Percentiles rank a stretch among this genome's conserved stretches.
These are phyloP conservation scores for Arbacia lixula DNA, from an alignment of 53 echinoderm and acorn worm species.

Conservation along the genomic window DNA sequence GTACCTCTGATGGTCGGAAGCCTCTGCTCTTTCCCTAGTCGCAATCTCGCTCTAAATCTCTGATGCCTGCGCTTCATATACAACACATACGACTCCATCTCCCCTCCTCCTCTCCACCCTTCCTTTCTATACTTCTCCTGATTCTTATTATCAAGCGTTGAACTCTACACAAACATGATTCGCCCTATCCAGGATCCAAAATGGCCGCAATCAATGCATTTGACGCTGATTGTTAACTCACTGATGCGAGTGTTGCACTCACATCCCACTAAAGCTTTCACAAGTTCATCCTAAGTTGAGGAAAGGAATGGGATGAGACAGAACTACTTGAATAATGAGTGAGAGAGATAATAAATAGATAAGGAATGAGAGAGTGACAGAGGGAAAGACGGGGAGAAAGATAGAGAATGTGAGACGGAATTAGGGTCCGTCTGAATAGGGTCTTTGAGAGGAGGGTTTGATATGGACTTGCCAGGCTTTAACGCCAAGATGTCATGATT, in stretches of 20 bases:
- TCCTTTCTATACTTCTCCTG: slow-evolving; percentile 6
- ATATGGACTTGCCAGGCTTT: slow-evolving; percentile 37
- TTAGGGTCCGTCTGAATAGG: slow-evolving; percentile 29
- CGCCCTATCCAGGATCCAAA: slow-evolving; percentile 6
- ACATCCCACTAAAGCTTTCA: slow-evolving; percentile 55
- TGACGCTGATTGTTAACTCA: slow-evolving; percentile 38
- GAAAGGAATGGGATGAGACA: too few relatives aligned
- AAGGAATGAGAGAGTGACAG: not conserved
- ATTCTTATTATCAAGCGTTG: not conserved
- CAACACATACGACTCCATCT: slow-evolving; percentile 46
- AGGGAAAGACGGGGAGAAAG: not conserved
- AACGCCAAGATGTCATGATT: slow-evolving; percentile 48
- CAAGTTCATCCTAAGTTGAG: too few relatives aligned
- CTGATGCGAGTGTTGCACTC: slow-evolving; percentile 6
- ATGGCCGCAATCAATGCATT: slow-evolving; percentile 20
- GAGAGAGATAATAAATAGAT: not conserved
- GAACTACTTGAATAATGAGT: too few relatives aligned
- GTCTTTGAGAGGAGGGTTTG: slow-evolving; percentile 18
- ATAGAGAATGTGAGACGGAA: not conserved
- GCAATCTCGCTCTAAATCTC: slow-evolving; percentile 50
- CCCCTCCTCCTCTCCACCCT: not conserved
- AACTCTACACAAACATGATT: slow-evolving; percentile 10
- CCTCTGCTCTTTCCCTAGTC: slow-evolving; percentile 27
- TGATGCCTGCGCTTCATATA: slow-evolving; percentile 43
- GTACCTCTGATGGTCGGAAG: slow-evolving; percentile 49